Evolutionary conservation across 2,797 vertebrate genomes (phyloP).

Genomic region (Aythya fuligula): DNA sequence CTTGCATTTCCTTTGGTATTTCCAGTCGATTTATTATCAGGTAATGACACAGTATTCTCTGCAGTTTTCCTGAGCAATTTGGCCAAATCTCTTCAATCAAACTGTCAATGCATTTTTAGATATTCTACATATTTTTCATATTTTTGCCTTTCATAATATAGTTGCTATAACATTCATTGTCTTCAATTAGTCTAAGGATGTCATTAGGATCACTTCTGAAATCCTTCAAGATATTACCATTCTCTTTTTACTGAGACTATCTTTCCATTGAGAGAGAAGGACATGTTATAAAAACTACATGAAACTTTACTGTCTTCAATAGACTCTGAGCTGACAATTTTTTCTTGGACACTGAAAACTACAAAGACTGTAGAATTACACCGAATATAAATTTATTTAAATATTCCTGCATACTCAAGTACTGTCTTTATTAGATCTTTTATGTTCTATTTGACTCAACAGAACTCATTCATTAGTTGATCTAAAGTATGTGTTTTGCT

Average conservation of each 20-base stretch:
- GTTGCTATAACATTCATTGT: background rate
- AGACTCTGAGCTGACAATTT: background rate
- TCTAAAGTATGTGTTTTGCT: background rate
- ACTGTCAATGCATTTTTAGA: constrained; percentile 14
- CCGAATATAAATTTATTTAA: background rate
- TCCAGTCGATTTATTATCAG: constrained; percentile 22
- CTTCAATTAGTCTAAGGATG: background rate
- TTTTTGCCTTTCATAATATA: background rate
- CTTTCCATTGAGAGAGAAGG: background rate
- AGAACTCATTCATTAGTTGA: background rate
- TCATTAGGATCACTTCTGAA: constrained; percentile 19
- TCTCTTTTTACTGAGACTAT: background rate
- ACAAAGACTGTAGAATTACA: background rate
- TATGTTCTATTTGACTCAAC: background rate
- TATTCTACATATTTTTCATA: background rate
- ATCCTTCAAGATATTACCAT: background rate
- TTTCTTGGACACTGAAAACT: background rate
- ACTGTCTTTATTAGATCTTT: background rate
- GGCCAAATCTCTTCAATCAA: constrained; percentile 18
- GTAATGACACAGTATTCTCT: background rate
- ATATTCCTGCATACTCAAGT: background rate
- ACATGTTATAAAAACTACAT: background rate
- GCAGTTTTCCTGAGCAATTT: background rate
- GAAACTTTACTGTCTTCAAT: background rate
- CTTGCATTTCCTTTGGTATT: constrained; percentile 22